Conservation (phyloP, 2,113 vertebrate genomes). For the Trogon melanurus region DNA sequence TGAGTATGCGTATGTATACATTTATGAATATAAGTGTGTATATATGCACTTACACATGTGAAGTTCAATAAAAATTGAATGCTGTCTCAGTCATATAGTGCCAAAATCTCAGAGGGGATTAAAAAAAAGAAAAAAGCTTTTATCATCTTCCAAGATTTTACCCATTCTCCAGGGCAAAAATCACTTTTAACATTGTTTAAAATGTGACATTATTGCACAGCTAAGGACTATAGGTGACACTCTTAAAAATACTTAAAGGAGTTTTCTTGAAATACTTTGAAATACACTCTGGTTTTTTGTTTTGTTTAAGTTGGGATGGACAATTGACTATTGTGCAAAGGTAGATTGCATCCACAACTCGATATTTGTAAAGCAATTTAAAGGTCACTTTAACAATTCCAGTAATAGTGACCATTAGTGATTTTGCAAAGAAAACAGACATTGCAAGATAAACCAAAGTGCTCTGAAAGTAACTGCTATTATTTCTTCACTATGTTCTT, state of each 20-base stretch:
- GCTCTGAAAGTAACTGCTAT: background rate
- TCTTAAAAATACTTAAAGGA: background rate
- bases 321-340: conserved; percentile 37
- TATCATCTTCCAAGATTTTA: background rate
- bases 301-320: conserved; percentile 27
- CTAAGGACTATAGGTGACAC: background rate
- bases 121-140: background rate
- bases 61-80: background rate
- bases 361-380: conserved; percentile 44
- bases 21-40: background rate
- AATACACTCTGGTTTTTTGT: background rate
- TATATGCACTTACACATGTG: accelerated
- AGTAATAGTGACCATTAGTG: conserved; percentile 19
- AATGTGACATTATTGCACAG: background rate
- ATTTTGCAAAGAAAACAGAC: conserved; percentile 55
- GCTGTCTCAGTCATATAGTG: background rate
- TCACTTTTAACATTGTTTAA: background rate
- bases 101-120: background rate
- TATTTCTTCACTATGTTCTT: background rate
- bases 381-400: conserved; percentile 48
- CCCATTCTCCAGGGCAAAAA: background rate
- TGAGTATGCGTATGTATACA: accelerated
- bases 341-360: conserved; percentile 16
- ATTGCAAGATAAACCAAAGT: conserved; percentile 24
- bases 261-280: conserved; percentile 13